Evolutionary conservation across 1,140 invertebrate species (phyloP).

Genomic region (Nephila pilipes): DNA sequence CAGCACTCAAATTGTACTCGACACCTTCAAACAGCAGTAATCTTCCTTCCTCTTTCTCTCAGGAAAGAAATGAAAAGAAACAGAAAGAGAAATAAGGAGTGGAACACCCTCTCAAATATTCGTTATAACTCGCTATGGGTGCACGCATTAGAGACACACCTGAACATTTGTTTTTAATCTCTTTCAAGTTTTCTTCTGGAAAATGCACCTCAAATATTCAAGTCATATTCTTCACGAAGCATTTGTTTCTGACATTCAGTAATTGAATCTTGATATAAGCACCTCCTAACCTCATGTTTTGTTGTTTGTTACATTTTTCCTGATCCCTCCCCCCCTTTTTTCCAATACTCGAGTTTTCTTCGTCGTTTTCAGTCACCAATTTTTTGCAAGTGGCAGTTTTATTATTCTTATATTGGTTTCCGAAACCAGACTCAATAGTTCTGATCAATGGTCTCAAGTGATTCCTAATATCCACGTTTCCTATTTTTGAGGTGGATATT

Average conservation of each 20-base stretch:
- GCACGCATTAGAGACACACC: no score
- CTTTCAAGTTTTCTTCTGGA: neutral
- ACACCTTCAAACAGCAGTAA: no score
- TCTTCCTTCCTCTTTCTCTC: no score
- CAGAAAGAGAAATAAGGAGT: no score
- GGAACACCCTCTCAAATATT: no score
- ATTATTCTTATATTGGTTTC: slow-evolving; percentile 59
- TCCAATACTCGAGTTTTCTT: neutral
- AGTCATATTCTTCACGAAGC: slow-evolving; percentile 62
- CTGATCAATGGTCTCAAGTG: neutral
- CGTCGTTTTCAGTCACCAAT: slow-evolving; percentile 41
- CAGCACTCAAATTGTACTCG: no score
- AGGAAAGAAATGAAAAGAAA: no score
- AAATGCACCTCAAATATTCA: slow-evolving; percentile 41
- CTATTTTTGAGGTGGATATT: no score
- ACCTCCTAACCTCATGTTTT: neutral
- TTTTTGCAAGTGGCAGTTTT: slow-evolving; percentile 14
- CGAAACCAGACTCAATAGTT: slow-evolving; percentile 16
- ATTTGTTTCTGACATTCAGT: slow-evolving; percentile 71
- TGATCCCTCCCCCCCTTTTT: neutral
- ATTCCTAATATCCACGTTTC: no score
- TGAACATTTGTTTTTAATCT: slow-evolving; percentile 49
- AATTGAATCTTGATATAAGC: slow-evolving; percentile 73
- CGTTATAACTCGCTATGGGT: no score
- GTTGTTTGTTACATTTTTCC: neutral